Conservation (phyloP, 2,888 invertebrate species). For the Sarcophaga carnaria region DNA sequence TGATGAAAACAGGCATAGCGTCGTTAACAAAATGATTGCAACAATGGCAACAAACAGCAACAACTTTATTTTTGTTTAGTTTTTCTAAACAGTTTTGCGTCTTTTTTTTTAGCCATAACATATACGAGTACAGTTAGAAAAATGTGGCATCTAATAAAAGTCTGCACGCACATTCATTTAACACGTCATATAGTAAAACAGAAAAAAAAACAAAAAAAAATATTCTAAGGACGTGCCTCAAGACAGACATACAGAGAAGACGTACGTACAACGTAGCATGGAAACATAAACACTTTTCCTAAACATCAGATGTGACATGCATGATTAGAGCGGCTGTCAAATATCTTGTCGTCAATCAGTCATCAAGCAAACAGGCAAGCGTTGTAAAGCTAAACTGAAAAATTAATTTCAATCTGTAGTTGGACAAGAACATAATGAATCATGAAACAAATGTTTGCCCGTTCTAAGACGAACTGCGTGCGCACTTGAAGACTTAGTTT, state of each 20-base stretch:
- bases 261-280: not conserved
- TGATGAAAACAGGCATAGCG: conserved; percentile 64
- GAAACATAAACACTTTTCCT: conserved; percentile 44
- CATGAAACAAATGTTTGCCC: too few species aligned
- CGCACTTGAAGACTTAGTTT: not conserved
- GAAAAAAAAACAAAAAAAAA: too few species aligned
- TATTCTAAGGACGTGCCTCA: conserved; percentile 6
- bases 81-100: not conserved
- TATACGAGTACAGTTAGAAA: conserved; percentile 61
- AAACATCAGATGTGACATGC: conserved; percentile 66
- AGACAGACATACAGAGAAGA: conserved; percentile 1
- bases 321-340: conserved; percentile 70
- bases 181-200: conserved; percentile 10
- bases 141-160: conserved; percentile 63
- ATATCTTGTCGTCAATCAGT: conserved; percentile 70
- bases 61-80: not conserved
- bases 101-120: not conserved
- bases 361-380: conserved; percentile 36
- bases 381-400: conserved; percentile 17
- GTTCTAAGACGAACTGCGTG: too few species aligned
- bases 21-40: conserved; percentile 65
- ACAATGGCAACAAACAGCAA: conserved; percentile 41
- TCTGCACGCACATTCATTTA: conserved; percentile 63
- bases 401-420: conserved; percentile 19
- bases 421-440: conserved; percentile 18